Conservation (phyloP, 2,113 vertebrate genomes). For the Spheniscus mendiculus region DNA sequence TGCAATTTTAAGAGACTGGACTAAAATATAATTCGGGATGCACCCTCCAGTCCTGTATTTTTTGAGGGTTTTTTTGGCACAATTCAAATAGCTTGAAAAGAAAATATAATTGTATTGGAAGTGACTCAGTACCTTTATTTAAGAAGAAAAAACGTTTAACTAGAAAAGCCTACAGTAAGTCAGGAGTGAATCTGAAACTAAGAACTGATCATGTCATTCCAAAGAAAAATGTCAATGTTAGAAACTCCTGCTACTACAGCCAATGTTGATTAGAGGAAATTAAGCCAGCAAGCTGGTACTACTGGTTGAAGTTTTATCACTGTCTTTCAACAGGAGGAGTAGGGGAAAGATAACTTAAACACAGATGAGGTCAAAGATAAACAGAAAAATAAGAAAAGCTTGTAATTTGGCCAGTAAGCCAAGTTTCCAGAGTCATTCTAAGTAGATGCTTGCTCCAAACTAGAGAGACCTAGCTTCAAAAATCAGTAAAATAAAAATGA, state of each 20-base stretch:
- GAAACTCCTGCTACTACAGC: background rate
- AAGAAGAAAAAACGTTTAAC: background rate
- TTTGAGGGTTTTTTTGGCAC: background rate
- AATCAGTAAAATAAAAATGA: background rate
- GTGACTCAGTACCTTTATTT: background rate
- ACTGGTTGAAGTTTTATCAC: background rate
- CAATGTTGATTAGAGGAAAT: background rate
- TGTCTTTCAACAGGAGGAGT: background rate
- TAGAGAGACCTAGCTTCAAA: background rate
- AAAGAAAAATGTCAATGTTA: background rate
- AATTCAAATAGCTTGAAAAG: background rate
- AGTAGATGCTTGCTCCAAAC: background rate
- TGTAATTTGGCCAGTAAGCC: background rate
- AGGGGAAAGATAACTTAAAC: background rate
- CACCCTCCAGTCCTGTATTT: background rate
- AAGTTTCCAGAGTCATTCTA: background rate
- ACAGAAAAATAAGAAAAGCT: background rate
- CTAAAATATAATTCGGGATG: background rate
- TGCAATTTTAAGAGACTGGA: background rate
- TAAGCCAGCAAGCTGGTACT: background rate
- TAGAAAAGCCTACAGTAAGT: background rate
- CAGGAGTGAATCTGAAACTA: background rate
- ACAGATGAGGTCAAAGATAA: background rate
- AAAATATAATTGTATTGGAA: background rate
- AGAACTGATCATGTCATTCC: background rate